These are phyloP conservation scores for Ormyrus nitidulus DNA, from an alignment of 2,888 invertebrate genomes.

Conservation along the genomic window DNA sequence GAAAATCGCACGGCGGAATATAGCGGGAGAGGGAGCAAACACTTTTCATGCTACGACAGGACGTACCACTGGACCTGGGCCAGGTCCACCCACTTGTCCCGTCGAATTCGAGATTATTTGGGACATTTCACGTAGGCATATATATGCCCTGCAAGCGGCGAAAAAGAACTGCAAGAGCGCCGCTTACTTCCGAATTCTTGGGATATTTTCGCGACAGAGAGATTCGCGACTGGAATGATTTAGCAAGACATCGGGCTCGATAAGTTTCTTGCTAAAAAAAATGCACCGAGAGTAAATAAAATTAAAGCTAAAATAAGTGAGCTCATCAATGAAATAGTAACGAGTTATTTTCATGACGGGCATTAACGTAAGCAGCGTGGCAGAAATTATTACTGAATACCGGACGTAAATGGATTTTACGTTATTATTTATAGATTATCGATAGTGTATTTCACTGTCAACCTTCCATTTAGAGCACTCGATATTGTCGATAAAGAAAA, in stretches of 20 bases:
- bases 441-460: constrained; percentile 50
- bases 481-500: constrained; percentile 54
- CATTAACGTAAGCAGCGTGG: neutral
- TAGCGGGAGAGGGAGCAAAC: constrained; percentile 56
- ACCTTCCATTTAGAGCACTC: constrained; percentile 52
- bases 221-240: constrained; percentile 66
- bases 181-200: constrained; percentile 69
- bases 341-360: neutral
- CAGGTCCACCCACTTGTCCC: constrained; percentile 70
- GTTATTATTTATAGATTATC: constrained; percentile 51
- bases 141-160: constrained; percentile 58
- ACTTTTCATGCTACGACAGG: constrained; percentile 67
- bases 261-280: too few species aligned
- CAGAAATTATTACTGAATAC: constrained; percentile 31
- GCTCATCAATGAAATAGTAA: neutral
- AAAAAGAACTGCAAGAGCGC: constrained; percentile 30
- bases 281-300: too few species aligned
- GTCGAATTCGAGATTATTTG: constrained; percentile 69
- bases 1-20: constrained; percentile 33
- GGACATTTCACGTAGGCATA: constrained; percentile 67
- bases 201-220: constrained; percentile 64
- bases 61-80: constrained; percentile 68
- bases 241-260: constrained; percentile 55
- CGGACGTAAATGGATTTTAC: constrained; percentile 39
- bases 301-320: too few species aligned